These are phyloP conservation scores for Ginglymostoma cirratum DNA, from an alignment of 2,113 vertebrate genomes.

Conservation along the genomic window DNA sequence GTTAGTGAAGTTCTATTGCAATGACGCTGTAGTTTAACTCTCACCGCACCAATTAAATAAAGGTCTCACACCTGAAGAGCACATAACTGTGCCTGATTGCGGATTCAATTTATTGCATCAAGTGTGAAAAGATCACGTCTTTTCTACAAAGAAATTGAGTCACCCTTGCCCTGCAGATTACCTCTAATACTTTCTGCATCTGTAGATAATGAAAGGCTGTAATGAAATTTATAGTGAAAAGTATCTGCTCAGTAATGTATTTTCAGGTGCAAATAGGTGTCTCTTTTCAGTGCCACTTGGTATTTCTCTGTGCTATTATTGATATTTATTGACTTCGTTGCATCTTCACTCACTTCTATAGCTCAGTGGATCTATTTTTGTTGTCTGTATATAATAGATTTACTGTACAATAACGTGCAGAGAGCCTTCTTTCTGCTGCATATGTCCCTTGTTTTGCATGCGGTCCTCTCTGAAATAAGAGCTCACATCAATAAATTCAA, in stretches of 20 bases:
- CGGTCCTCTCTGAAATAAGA: constrained; percentile 16
- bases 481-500: constrained; percentile 30
- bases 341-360: constrained; percentile 34
- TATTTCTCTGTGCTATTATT: constrained; percentile 29
- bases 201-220: constrained; percentile 18
- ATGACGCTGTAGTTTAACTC: neutral
- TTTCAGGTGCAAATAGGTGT: constrained; percentile 21
- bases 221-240: constrained; percentile 35
- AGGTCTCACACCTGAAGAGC: neutral
- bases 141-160: neutral
- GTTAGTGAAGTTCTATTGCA: neutral
- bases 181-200: neutral
- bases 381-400: constrained; percentile 35
- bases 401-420: constrained; percentile 28
- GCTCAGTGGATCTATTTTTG: constrained; percentile 24
- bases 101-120: neutral
- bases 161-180: neutral
- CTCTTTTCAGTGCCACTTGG: constrained; percentile 28
- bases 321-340: constrained; percentile 36
- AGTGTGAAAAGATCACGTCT: neutral
- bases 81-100: neutral
- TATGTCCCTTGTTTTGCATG: constrained; percentile 33
- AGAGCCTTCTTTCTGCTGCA: neutral
- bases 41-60: neutral
- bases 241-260: constrained; percentile 35